phyloP scores from a whole-genome alignment of 1,140 invertebrate species.

The Zaprionus camerounensis region DNA sequence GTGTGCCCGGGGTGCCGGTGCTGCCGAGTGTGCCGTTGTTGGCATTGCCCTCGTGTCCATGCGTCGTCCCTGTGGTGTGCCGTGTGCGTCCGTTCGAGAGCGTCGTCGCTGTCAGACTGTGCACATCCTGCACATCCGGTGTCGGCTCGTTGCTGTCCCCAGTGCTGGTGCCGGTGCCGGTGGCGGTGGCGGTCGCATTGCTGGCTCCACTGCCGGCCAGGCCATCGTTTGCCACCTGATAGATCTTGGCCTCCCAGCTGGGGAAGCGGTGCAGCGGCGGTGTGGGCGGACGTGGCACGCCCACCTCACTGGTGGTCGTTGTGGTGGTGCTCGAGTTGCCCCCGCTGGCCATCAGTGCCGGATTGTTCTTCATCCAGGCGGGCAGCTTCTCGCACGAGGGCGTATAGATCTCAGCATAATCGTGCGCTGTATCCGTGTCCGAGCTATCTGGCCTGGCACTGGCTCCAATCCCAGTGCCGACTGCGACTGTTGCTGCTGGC shows the following conservation, averaged over 20 bases:
- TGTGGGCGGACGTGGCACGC: conserved; percentile 90
- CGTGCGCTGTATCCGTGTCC: conserved; percentile 91
- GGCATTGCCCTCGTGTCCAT: conserved; percentile 35
- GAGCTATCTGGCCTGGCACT: conserved; percentile 85
- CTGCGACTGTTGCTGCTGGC: conserved; percentile 47
- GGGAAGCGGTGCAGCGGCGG: conserved; percentile 95
- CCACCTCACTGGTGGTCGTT: conserved; percentile 84
- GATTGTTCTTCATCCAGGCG: conserved; percentile 85
- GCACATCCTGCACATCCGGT: conserved; percentile 67
- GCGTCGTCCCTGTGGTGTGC: conserved; percentile 2
- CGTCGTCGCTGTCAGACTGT: conserved; percentile 23
- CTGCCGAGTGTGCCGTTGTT: conserved; percentile 54
- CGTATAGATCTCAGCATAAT: conserved; percentile 97
- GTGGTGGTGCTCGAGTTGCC: conserved; percentile 85
- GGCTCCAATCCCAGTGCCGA: conserved; percentile 34
- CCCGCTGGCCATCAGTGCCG: conserved; percentile 83
- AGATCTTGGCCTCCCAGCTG: conserved; percentile 97
- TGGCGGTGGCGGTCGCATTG: conserved; percentile 17
- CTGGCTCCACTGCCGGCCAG: conserved; percentile 83
- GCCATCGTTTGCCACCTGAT: conserved; percentile 94
- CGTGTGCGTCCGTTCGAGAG: conserved; percentile 50
- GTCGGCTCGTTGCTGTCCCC: conserved; percentile 44
- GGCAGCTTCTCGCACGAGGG: conserved; percentile 91
- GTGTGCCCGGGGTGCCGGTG: conserved; percentile 65
- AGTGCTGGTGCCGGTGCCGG: conserved; percentile 43